Evolutionary conservation across 2,113 vertebrate species (phyloP).

Genomic region (Gymnocephalus cernua): DNA sequence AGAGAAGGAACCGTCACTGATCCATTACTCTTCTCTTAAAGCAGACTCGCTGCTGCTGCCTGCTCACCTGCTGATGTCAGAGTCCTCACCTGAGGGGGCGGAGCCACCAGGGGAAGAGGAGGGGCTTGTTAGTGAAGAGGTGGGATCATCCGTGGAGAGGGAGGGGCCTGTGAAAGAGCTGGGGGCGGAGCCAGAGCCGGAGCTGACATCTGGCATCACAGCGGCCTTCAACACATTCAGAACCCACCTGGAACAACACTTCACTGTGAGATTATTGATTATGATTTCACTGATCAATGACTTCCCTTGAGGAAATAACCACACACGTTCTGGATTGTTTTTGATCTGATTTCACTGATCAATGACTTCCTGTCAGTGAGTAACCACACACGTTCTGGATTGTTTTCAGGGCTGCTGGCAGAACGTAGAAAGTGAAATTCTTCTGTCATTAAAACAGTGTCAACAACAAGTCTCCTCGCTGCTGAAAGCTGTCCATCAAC

Average conservation of each 20-base stretch:
- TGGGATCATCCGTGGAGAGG: rapidly evolving
- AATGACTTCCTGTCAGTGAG: too few relatives aligned
- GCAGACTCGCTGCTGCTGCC: too few relatives aligned
- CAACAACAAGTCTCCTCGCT: conserved; percentile 82
- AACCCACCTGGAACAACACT: conserved; percentile 80
- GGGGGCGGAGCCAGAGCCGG: conserved; percentile 42
- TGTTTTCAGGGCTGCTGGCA: conserved; percentile 46
- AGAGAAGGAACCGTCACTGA: too few relatives aligned
- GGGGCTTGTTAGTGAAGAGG: rapidly evolving
- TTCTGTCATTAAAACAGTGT: conserved; percentile 75
- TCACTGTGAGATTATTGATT: conserved; percentile 75
- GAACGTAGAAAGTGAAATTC: conserved; percentile 75
- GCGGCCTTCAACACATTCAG: conserved; percentile 85
- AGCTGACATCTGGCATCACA: conserved; percentile 71
- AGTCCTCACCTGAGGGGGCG: background rate
- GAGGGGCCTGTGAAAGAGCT: background rate
- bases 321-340: background rate
- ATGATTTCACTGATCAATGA: background rate
- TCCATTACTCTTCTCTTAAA: too few relatives aligned
- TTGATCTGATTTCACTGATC: too few relatives aligned
- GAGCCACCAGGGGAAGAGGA: background rate
- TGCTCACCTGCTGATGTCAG: conserved; percentile 21
- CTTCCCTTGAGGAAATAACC: too few relatives aligned
- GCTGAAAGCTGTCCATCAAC: conserved; percentile 84
- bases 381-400: too few relatives aligned